phyloP scores from a whole-genome alignment of 2,797 vertebrate genomes.

The Peromyscus attwateri region DNA sequence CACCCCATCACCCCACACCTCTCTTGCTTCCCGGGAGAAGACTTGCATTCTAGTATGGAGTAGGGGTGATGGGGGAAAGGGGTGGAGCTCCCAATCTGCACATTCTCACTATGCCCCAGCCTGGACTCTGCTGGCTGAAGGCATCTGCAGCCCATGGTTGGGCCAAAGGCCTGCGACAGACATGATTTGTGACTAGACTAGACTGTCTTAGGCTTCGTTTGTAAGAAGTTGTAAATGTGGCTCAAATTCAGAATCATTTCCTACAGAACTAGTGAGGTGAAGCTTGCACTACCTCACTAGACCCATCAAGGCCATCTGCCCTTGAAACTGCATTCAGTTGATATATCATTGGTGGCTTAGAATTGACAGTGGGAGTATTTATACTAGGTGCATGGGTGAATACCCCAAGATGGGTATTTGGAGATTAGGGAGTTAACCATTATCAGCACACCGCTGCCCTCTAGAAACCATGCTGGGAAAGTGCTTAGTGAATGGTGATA shows the following conservation, averaged over 20 bases:
- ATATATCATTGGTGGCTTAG: not conserved
- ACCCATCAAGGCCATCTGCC: not conserved
- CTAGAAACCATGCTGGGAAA: not conserved
- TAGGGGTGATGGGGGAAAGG: rapidly evolving
- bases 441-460: not conserved
- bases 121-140: not conserved
- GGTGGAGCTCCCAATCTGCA: not conserved
- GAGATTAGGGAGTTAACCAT: not conserved
- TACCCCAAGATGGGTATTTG: not conserved
- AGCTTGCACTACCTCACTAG: not conserved
- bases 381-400: not conserved
- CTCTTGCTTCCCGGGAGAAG: not conserved
- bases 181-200: not conserved
- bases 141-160: too few species aligned
- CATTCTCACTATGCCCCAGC: rapidly evolving
- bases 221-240: not conserved
- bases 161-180: not conserved
- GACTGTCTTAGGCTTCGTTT: not conserved
- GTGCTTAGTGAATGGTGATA: not conserved
- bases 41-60: rapidly evolving
- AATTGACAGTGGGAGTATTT: not conserved
- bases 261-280: not conserved
- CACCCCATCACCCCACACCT: too few species aligned
- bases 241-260: not conserved
- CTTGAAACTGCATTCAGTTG: not conserved